Percentiles rank a stretch among this genome's conserved stretches.
phyloP scores from a whole-genome alignment of 1,140 invertebrate species.

The Geopemphigus sp. region DNA sequence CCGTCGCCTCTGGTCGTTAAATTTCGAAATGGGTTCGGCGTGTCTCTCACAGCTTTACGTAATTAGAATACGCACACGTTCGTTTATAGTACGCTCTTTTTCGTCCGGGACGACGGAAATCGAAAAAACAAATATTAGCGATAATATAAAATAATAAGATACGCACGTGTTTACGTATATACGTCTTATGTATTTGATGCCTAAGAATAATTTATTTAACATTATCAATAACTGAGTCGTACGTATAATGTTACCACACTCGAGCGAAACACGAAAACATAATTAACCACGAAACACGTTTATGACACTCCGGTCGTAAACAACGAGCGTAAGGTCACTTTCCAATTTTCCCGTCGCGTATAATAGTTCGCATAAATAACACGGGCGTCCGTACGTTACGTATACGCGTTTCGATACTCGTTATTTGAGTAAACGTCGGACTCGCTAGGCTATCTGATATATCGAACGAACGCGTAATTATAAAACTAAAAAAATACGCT shows the following conservation, averaged over 20 bases:
- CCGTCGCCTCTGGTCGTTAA: conserved; percentile 41
- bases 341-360: neutral
- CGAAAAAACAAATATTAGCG: neutral
- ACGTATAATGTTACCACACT: neutral
- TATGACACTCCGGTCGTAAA: conserved; percentile 4
- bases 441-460: too few relatives aligned
- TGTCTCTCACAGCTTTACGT: conserved; percentile 11
- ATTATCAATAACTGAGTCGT: conserved; percentile 6
- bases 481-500: too few relatives aligned
- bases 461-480: too few relatives aligned
- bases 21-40: conserved; percentile 40
- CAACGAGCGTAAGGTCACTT: conserved; percentile 2
- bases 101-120: neutral
- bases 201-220: conserved; percentile 8
- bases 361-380: conserved; percentile 10
- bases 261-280: neutral
- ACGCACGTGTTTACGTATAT: neutral
- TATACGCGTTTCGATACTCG: too few relatives aligned
- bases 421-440: too few relatives aligned
- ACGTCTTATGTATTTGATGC: neutral
- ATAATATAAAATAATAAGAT: conserved; percentile 25
- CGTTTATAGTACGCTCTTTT: neutral
- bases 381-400: neutral
- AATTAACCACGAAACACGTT: conserved; percentile 25
- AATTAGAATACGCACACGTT: conserved; percentile 22